Conservation (phyloP, 2,888 invertebrate species). For the Eulithis prunata region DNA sequence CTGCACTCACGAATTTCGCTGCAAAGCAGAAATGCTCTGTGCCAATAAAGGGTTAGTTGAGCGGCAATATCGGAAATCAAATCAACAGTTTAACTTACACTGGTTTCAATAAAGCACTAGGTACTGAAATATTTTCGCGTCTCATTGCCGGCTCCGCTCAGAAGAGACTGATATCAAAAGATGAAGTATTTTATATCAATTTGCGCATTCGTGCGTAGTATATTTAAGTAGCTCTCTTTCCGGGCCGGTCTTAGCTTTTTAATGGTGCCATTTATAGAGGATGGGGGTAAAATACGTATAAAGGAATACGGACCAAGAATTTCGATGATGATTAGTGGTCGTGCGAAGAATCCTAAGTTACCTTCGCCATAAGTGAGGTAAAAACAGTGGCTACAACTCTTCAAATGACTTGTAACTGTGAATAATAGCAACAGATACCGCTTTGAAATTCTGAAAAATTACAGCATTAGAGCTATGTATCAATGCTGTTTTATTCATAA, state of each 20-base stretch:
- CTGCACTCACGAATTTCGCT: neutral
- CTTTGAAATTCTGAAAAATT: too few species aligned
- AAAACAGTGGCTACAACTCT: too few species aligned
- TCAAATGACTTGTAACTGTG: too few species aligned
- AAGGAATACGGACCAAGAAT: constrained; percentile 65
- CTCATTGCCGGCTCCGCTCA: constrained; percentile 44
- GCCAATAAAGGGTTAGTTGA: constrained; percentile 7
- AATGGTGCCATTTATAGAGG: constrained; percentile 73
- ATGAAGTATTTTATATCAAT: constrained; percentile 80
- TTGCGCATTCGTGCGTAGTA: constrained; percentile 79
- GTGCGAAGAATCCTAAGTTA: constrained; percentile 57
- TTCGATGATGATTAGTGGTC: constrained; percentile 57
- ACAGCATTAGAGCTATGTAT: too few species aligned
- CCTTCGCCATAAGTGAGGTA: neutral
- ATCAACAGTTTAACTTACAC: constrained; percentile 30
- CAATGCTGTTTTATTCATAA: too few species aligned
- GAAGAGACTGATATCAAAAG: constrained; percentile 62
- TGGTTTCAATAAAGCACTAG: constrained; percentile 28
- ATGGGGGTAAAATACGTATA: constrained; percentile 68
- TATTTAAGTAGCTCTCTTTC: constrained; percentile 72
- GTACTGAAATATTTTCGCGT: constrained; percentile 40
- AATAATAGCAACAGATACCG: too few species aligned
- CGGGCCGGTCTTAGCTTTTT: constrained; percentile 70
- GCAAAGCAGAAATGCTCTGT: constrained; percentile 1
- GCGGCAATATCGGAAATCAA: constrained; percentile 16